Evolutionary conservation across 1,140 invertebrate species (phyloP).

Genomic region (Drosophila sucinea): DNA sequence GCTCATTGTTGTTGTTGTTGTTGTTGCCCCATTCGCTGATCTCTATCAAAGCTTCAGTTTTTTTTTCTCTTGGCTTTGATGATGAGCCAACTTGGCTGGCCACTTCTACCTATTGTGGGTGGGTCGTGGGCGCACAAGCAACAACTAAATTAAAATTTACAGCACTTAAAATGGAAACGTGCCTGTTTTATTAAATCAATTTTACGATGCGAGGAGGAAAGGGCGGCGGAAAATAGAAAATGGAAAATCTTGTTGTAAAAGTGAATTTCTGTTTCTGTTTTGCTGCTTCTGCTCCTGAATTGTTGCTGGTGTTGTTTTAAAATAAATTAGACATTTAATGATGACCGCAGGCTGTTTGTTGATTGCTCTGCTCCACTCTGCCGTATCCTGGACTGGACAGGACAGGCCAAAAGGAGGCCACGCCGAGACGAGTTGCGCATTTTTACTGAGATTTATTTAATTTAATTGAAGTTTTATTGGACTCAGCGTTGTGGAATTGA

Average conservation of each 20-base stretch:
- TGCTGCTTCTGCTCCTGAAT: constrained; percentile 10
- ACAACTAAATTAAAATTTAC: constrained; percentile 82
- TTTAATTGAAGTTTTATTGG: constrained; percentile 79
- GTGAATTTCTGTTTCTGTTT: constrained; percentile 59
- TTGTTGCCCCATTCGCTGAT: constrained; percentile 68
- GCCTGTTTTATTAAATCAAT: constrained; percentile 79
- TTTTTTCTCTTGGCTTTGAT: constrained; percentile 62
- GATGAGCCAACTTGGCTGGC: constrained; percentile 41
- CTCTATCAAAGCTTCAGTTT: constrained; percentile 62
- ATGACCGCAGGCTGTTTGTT: constrained; percentile 78
- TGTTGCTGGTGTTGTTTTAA: constrained; percentile 63
- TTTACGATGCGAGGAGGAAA: constrained; percentile 47
- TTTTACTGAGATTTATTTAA: constrained; percentile 78
- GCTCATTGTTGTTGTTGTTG: constrained; percentile 44
- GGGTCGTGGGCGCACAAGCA: constrained; percentile 40
- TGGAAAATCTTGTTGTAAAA: constrained; percentile 72
- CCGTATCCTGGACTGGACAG: constrained; percentile 14
- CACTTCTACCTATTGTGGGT: neutral
- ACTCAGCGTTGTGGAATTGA: constrained; percentile 59
- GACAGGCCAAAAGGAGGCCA: neutral
- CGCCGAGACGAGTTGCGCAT: constrained; percentile 40
- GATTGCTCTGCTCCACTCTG: constrained; percentile 55
- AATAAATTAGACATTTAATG: constrained; percentile 82
- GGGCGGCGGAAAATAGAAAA: constrained; percentile 45
- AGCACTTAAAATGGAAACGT: constrained; percentile 80